phyloP scores from a whole-genome alignment of 2,797 vertebrate genomes.

The Sciurus vulgaris region DNA sequence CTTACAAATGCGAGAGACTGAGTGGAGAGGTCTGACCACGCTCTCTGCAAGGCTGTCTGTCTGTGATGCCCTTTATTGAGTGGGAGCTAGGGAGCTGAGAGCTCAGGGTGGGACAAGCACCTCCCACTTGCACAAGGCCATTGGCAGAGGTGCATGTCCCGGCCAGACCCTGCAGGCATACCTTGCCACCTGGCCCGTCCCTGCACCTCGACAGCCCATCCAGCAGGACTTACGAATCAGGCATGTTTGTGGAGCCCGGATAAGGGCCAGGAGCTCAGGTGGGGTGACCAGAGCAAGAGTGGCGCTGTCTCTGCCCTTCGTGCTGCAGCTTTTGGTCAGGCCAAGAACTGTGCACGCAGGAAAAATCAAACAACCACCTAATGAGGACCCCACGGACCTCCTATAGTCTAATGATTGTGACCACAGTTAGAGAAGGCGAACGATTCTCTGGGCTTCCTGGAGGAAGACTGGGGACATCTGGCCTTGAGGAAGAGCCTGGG shows the following conservation, averaged over 20 bases:
- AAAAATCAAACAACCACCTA: neutral
- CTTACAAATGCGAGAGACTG: neutral
- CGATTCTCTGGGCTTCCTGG: neutral
- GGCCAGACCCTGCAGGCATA: neutral
- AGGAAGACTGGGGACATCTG: neutral
- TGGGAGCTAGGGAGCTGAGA: neutral
- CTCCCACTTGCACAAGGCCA: neutral
- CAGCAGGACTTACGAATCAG: neutral
- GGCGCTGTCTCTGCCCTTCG: neutral
- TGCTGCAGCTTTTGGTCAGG: neutral
- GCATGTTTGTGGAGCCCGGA: neutral
- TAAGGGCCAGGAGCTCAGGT: neutral
- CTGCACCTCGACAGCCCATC: neutral
- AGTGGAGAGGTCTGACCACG: neutral
- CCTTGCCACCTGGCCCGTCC: neutral
- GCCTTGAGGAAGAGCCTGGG: neutral
- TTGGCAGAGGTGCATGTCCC: neutral
- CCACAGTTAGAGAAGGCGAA: too few relatives aligned
- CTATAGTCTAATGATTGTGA: neutral
- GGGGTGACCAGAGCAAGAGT: neutral
- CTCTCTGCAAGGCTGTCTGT: neutral
- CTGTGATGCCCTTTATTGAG: neutral
- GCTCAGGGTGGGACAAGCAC: too few relatives aligned
- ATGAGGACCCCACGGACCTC: neutral
- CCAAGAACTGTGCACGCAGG: neutral